Percentiles rank a stretch among this genome's conserved stretches.
Conservation (phyloP, 2,113 vertebrate genomes). For the Channa maculata region DNA sequence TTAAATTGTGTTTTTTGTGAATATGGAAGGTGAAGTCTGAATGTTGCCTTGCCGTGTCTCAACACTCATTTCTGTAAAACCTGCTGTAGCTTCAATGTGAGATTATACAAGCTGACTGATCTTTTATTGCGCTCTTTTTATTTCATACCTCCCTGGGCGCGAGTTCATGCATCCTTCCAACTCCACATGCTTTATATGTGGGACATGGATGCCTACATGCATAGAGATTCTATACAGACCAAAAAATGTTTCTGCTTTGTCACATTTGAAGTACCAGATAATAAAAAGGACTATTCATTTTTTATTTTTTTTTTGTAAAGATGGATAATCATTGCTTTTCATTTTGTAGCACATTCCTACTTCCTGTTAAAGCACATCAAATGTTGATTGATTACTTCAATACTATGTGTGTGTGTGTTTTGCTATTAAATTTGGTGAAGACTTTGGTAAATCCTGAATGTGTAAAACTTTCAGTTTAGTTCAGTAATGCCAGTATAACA, state of each 20-base stretch:
- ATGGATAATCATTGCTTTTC: background rate
- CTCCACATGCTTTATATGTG: conserved; percentile 1
- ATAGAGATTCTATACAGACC: background rate
- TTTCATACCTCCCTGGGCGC: background rate
- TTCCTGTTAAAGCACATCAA: too few relatives aligned
- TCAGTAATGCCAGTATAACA: too few relatives aligned
- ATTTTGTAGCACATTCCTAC: background rate
- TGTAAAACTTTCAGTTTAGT: too few relatives aligned
- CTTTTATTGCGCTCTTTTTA: background rate
- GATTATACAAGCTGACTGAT: background rate
- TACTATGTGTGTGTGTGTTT: too few relatives aligned
- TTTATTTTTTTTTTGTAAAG: too few relatives aligned
- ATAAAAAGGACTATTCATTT: too few relatives aligned
- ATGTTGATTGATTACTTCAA: too few relatives aligned
- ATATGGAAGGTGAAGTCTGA: background rate
- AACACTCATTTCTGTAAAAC: background rate
- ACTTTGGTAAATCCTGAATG: too few relatives aligned
- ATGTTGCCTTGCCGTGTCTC: background rate
- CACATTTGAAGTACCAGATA: background rate
- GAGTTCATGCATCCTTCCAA: background rate
- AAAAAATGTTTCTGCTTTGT: conserved; percentile 23
- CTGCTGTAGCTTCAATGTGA: background rate
- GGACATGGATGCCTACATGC: conserved; percentile 11
- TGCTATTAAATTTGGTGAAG: too few relatives aligned
- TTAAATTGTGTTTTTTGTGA: background rate